Evolutionary conservation across 2,797 vertebrate genomes (phyloP), one percentile per base, ranked within the genome.

Genomic region (Sebastes hubbsi): DNA sequence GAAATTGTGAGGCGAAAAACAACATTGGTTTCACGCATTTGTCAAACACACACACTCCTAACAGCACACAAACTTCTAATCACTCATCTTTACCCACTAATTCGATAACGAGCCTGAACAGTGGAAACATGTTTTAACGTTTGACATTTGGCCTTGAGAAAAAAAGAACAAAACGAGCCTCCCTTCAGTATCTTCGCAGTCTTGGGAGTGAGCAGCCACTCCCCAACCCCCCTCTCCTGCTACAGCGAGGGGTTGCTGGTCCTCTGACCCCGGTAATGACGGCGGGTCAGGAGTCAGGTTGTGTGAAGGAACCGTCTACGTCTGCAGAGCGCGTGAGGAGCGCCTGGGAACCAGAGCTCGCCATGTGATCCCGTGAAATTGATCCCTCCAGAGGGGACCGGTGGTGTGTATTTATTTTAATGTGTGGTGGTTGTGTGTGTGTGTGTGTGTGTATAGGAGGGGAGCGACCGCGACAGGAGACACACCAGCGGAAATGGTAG

Each of bases 351-450:
- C 91, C 92, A 88, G 88, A 86, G 84, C 88, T 85, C 61, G 69
- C 89, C 54, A 87, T 90, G 91, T 93, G 92, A 95, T 93, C 93
- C 94, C 77, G 75, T 94, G 94, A 95, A 95, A 96, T 94, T 84
- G 87, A 94, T 93, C 93, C 91, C 92, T 91, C 84, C 82, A 65
- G 86, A 83, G 92, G 85, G 87, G 87, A 77, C 79, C 75, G 34
- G 77, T 71, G 81, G 82, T 91, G 92, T 93, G 91, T 92, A 85
- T 92, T 89, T 92, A 83, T 90, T 83, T 87, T 85, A 79, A 87
- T 86, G 85, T 90, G 90, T 59, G 83, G 86, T 56, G 75, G 72
- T 63, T 85, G 75, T 81, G 80, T 81, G 60, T 83, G 72, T 70
- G 75, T 29, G 66, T 78, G 63, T 77, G 55, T 76, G 77, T 70